phyloP scores from a whole-genome alignment of 2,888 invertebrate genomes.

The Antitype chi region DNA sequence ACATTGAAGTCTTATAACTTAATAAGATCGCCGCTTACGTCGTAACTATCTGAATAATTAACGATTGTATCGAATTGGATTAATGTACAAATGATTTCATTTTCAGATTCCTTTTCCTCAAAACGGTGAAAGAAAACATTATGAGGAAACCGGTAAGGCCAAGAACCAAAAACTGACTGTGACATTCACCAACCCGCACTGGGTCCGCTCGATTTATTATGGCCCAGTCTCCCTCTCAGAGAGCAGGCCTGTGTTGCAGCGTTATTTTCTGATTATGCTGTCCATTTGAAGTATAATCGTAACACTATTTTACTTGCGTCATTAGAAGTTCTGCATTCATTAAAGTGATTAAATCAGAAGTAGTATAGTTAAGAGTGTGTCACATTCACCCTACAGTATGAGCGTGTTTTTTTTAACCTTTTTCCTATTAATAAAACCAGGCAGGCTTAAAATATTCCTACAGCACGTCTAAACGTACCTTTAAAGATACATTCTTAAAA shows the following conservation, averaged over 20 bases:
- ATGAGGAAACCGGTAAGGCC: too few species aligned
- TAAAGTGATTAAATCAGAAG: not conserved
- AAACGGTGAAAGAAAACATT: not conserved
- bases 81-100: not conserved
- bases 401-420: not conserved
- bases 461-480: not conserved
- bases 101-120: not conserved
- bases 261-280: not conserved
- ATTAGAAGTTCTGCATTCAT: not conserved
- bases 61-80: not conserved
- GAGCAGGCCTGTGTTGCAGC: not conserved
- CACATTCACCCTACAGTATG: not conserved
- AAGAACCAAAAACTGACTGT: not conserved
- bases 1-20: not conserved
- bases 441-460: not conserved
- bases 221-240: not conserved
- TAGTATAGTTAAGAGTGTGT: too few species aligned
- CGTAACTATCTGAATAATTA: not conserved
- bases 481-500: slow-evolving; percentile 40
- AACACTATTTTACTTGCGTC: not conserved
- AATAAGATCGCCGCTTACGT: not conserved
- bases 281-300: not conserved
- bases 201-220: not conserved
- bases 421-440: not conserved
- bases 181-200: not conserved